Conservation (phyloP, 2,888 invertebrate species). For the Noctua janthina region DNA sequence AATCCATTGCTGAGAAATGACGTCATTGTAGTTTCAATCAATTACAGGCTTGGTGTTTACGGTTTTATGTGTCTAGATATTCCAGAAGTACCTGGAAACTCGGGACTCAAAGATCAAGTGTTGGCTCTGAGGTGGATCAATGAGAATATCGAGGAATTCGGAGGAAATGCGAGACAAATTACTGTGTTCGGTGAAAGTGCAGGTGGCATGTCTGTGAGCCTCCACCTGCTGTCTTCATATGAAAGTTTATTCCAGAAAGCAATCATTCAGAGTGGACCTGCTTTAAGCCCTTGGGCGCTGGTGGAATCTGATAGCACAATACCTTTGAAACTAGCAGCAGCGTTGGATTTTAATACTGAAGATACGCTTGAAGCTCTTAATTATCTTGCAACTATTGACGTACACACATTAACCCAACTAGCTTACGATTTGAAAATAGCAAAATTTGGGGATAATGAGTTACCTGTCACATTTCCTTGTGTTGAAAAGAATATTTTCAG, state of each 20-base stretch:
- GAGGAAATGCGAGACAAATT: constrained; percentile 65
- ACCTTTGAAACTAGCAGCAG: constrained; percentile 43
- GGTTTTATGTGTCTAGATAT: constrained; percentile 70
- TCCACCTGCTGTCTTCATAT: constrained; percentile 39
- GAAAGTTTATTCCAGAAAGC: constrained; percentile 52
- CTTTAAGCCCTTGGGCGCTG: constrained; percentile 22
- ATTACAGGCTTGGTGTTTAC: constrained; percentile 60
- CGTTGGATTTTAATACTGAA: constrained; percentile 36
- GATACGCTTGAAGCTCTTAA: constrained; percentile 37
- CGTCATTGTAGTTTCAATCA: constrained; percentile 55
- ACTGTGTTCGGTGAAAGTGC: constrained; percentile 72
- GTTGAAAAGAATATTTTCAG: constrained; percentile 43
- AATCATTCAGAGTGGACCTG: constrained; percentile 57
- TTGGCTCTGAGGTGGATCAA: constrained; percentile 74
- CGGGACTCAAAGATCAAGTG: constrained; percentile 73
- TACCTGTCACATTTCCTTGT: constrained; percentile 24
- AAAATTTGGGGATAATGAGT: neutral
- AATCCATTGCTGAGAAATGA: constrained; percentile 36
- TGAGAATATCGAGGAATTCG: constrained; percentile 72
- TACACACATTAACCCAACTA: constrained; percentile 5
- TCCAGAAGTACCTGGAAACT: constrained; percentile 73
- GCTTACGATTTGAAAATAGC: constrained; percentile 25
- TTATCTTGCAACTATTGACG: constrained; percentile 42
- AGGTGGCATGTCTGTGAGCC: constrained; percentile 63
- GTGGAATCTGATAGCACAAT: constrained; percentile 13